Percentiles rank a stretch among this genome's conserved stretches.
phyloP scores from a whole-genome alignment of 2,113 vertebrate genomes.

The Pterocles burchelli region DNA sequence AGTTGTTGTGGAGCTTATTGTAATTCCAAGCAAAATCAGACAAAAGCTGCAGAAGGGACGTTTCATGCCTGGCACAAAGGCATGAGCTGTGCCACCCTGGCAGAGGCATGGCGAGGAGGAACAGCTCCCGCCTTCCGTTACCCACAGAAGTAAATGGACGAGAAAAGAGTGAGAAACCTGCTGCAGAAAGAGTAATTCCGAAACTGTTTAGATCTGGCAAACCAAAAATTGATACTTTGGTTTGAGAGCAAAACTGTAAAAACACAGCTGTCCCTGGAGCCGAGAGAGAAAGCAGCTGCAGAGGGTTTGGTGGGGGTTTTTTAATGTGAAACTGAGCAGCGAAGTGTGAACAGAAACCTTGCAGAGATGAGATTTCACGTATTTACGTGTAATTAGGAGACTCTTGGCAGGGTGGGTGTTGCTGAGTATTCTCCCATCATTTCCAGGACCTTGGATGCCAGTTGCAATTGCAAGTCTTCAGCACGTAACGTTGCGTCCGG shows the following conservation, averaged over 20 bases:
- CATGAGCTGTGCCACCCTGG: rapidly evolving
- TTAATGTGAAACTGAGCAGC: rapidly evolving
- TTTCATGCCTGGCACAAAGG: background rate
- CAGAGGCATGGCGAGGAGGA: background rate
- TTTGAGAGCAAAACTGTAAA: background rate
- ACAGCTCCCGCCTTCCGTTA: rapidly evolving
- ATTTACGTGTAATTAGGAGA: background rate
- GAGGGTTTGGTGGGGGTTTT: background rate
- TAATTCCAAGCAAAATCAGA: background rate
- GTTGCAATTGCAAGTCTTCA: background rate
- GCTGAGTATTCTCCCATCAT: background rate
- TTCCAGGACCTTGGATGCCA: background rate
- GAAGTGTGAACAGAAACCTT: background rate
- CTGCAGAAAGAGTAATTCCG: background rate
- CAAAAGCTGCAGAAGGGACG: background rate
- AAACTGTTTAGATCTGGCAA: background rate
- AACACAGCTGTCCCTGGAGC: background rate
- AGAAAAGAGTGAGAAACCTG: background rate
- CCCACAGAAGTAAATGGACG: background rate
- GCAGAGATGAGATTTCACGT: background rate
- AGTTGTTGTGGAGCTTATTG: background rate
- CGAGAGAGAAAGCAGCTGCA: background rate
- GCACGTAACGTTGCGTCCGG: rapidly evolving
- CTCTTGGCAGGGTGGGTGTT: background rate
- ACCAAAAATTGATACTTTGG: background rate